These are phyloP conservation scores for Ochropleura leucogaster DNA, from an alignment of 2,888 invertebrate genomes.

Conservation along the genomic window DNA sequence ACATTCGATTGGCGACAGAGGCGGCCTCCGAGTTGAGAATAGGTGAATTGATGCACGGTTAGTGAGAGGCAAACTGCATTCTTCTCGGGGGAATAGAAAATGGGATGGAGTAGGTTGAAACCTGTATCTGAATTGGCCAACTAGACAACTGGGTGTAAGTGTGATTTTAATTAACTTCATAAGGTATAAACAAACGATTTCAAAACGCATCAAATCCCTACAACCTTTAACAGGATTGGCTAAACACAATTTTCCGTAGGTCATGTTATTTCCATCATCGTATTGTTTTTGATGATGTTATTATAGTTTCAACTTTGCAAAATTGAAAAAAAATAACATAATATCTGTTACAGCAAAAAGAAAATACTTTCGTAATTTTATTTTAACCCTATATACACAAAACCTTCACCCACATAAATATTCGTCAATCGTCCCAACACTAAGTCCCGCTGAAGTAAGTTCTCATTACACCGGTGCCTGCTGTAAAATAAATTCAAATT, in stretches of 20 bases:
- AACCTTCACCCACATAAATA: conserved; percentile 35
- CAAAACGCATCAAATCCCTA: background rate
- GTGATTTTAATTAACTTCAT: background rate
- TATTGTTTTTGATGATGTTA: background rate
- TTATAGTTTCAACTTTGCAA: background rate
- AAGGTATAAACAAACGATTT: background rate
- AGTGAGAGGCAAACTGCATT: conserved; percentile 47
- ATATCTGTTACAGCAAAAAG: background rate
- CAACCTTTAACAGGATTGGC: background rate
- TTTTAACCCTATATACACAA: conserved; percentile 29
- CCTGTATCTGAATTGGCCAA: background rate
- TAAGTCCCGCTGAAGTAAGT: conserved; percentile 55
- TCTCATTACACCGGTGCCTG: conserved; percentile 74
- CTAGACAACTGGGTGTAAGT: background rate
- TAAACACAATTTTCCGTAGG: background rate
- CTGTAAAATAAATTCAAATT: conserved; percentile 85
- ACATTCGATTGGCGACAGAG: conserved; percentile 89
- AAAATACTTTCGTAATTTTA: conserved; percentile 12
- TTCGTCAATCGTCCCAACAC: conserved; percentile 57
- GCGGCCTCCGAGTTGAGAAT: conserved; percentile 77
- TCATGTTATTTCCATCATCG: background rate
- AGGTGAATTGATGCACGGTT: conserved; percentile 70
- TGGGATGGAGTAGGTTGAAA: conserved; percentile 4
- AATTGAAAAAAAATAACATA: background rate
- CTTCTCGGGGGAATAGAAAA: conserved; percentile 32